Conservation (phyloP, 2,113 vertebrate species). For the Stegastes partitus region DNA sequence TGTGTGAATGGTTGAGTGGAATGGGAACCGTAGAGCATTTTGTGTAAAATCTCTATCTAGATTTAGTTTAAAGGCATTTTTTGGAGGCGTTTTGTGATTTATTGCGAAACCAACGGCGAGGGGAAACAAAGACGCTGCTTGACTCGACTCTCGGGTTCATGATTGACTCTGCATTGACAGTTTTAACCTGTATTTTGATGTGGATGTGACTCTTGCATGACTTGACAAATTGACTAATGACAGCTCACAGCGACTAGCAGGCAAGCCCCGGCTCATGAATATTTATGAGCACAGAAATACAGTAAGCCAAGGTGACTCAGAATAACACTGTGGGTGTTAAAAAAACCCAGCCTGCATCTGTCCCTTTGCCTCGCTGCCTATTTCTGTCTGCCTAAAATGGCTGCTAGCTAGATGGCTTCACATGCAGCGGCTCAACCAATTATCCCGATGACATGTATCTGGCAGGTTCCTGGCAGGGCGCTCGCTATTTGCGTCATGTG, state of each 20-base stretch:
- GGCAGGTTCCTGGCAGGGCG: slow-evolving; percentile 50
- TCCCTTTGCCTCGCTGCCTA: slow-evolving; percentile 18
- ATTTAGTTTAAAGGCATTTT: no score
- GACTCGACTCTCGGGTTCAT: neutral
- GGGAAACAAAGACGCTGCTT: neutral
- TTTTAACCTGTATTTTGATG: slow-evolving; percentile 8
- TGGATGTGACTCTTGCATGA: slow-evolving; percentile 24
- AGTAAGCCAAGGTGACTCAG: slow-evolving; percentile 56
- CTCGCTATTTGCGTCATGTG: slow-evolving; percentile 34
- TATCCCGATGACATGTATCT: slow-evolving; percentile 38
- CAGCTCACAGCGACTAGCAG: slow-evolving; percentile 25
- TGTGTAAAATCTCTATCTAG: neutral
- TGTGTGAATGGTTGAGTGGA: no score
- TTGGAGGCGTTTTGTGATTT: neutral
- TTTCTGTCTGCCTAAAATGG: slow-evolving; percentile 49
- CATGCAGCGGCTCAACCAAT: slow-evolving; percentile 20
- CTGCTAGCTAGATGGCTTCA: slow-evolving; percentile 43
- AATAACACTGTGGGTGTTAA: slow-evolving; percentile 37
- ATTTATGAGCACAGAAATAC: slow-evolving; percentile 47
- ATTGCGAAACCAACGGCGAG: neutral
- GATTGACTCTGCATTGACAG: neutral
- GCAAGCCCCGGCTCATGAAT: slow-evolving; percentile 25
- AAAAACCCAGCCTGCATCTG: slow-evolving; percentile 32
- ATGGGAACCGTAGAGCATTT: neutral
- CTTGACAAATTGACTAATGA: slow-evolving; percentile 39